phyloP scores from a whole-genome alignment of 2,797 vertebrate species.

The Potorous gilbertii region DNA sequence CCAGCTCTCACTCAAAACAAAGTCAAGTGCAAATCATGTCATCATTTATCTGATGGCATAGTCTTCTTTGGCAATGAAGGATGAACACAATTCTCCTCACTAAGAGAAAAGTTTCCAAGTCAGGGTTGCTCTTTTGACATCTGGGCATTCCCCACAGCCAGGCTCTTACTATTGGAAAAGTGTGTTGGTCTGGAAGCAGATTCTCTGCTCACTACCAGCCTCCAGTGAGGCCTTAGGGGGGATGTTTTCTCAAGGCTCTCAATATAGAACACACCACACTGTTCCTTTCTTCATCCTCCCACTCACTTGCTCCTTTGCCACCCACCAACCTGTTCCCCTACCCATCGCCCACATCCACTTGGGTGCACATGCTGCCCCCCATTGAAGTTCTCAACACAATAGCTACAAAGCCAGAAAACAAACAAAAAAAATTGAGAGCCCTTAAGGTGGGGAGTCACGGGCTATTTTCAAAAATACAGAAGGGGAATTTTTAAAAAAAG shows the following conservation, averaged over 20 bases:
- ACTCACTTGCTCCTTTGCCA: conserved; percentile 32
- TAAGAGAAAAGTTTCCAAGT: conserved; percentile 32
- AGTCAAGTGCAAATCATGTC: too few species aligned
- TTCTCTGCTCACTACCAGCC: conserved; percentile 4
- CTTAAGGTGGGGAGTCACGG: conserved; percentile 32
- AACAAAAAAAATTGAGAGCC: conserved; percentile 13
- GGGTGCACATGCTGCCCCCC: conserved; percentile 32
- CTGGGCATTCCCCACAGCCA: background rate
- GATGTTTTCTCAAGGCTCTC: accelerated
- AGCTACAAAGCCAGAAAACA: background rate
- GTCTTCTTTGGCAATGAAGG: too few species aligned
- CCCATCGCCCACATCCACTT: conserved; percentile 35
- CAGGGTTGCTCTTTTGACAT: conserved; percentile 30
- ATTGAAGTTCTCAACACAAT: background rate
- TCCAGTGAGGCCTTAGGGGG: background rate
- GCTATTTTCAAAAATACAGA: conserved; percentile 49
- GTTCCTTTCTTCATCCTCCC: background rate
- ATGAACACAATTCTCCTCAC: background rate
- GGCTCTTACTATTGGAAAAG: background rate
- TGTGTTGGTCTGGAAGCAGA: background rate
- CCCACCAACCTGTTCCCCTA: background rate
- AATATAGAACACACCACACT: conserved; percentile 21
- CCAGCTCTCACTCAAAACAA: conserved; percentile 2
- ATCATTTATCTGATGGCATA: too few species aligned
- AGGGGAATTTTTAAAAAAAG: conserved; percentile 49